Evolutionary conservation across 2,113 vertebrate genomes (phyloP).

Genomic region (Bufo bufo): DNA sequence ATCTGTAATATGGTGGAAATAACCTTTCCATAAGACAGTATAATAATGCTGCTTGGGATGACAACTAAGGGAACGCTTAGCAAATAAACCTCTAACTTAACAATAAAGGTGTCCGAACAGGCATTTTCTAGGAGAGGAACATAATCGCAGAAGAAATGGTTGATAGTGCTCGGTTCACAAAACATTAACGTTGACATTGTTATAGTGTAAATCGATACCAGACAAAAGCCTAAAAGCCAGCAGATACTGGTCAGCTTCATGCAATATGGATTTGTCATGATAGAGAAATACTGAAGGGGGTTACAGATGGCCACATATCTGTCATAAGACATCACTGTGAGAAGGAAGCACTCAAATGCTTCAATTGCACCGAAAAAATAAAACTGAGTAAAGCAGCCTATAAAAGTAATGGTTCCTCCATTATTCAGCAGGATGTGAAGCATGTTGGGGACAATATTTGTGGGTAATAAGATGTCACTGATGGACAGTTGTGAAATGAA

Average conservation of each 20-base stretch:
- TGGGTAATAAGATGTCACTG: background rate
- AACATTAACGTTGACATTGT: background rate
- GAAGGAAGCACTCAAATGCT: background rate
- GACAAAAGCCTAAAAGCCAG: background rate
- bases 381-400: background rate
- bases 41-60: background rate
- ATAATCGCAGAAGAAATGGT: background rate
- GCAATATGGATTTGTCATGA: background rate
- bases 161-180: background rate
- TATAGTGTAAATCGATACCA: background rate
- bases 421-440: background rate
- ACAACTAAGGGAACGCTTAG: background rate
- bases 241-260: background rate
- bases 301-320: conserved; percentile 16
- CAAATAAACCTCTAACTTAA: background rate
- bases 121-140: background rate
- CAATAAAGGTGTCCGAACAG: background rate
- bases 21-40: background rate
- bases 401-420: background rate
- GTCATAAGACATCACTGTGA: conserved; percentile 2
- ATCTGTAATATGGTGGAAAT: background rate
- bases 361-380: background rate
- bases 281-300: background rate
- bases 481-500: conserved; percentile 13
- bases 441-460: background rate